A percentile compares a stretch with the other conserved stretches of the same genome.
Conservation (phyloP, 2,797 vertebrate species). For the Amniataba percoides region DNA sequence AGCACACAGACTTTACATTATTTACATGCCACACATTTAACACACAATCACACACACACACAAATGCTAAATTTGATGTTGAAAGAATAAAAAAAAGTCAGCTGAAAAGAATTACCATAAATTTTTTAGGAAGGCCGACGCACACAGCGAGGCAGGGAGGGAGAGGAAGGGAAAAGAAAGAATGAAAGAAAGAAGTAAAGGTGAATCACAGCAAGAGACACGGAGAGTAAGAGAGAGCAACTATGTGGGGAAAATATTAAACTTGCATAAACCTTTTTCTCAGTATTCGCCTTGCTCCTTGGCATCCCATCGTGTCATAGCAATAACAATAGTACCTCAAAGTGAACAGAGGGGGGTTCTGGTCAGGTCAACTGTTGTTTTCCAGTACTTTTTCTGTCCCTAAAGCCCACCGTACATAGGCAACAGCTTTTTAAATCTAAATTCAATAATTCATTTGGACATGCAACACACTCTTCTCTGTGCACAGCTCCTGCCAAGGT, state of each 20-base stretch:
- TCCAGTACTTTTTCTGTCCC: constrained; percentile 14
- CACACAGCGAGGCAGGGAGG: too few relatives aligned
- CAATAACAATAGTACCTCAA: constrained; percentile 50
- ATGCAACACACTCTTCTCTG: not conserved
- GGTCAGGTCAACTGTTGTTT: constrained; percentile 38
- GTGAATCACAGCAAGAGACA: constrained; percentile 43
- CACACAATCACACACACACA: constrained; percentile 56
- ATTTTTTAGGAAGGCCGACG: constrained; percentile 42
- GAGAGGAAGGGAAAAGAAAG: not conserved
- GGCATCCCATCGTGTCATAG: constrained; percentile 43
- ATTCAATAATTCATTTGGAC: constrained; percentile 17
- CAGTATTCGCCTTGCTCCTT: constrained; percentile 51
- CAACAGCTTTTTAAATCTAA: constrained; percentile 23
- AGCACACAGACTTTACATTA: constrained; percentile 74
- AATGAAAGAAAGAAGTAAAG: constrained; percentile 8
- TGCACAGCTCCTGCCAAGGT: not conserved
- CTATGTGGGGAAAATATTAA: constrained; percentile 47
- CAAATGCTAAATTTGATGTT: constrained; percentile 40
- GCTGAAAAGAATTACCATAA: constrained; percentile 33
- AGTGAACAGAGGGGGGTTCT: constrained; percentile 16
- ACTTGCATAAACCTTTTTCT: constrained; percentile 52
- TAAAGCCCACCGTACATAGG: not conserved
- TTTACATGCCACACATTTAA: constrained; percentile 69
- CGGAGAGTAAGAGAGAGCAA: not conserved
- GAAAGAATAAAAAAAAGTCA: not conserved